Base-by-base conservation (phyloP, 1,140 invertebrate species). In the Asbolus verrucosus region DNA sequence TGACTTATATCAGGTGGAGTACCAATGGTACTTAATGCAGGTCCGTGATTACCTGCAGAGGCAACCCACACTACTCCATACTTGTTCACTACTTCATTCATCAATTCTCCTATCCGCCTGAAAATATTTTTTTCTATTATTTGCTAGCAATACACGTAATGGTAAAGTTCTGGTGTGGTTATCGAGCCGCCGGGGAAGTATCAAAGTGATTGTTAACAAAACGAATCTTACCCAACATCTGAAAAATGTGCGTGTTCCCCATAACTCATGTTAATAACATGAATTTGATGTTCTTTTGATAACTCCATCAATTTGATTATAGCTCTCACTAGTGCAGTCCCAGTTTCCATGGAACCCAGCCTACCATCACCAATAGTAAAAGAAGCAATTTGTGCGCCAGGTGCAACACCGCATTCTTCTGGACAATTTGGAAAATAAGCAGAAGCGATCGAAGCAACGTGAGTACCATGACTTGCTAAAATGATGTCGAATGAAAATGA, bases 221-320 rank as follows among this genome's bases (percentile, higher is more conserved):
- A 13, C 19, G 15, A 24, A 62, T 79, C 84, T 84, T 84, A 95
- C 93, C 97, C 95, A n/a, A 90, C 83, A 82, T 95, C 91, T 1
- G 90, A 88, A 91, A 94, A 97, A 83, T 96, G 91, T 9, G 93
- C 87, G 76, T 94, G 92, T 84, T 99, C 98, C 14, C 97, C 97
- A 79, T 98, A 99, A 78, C 96, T 98, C 93, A 98, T 98, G 82
- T 99, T 99, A 61, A 99, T 94, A 0, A 98, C 89, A 80, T 98
- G 92, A 71, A 95, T 84, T 70, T 87, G 84, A 50, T 80, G 85
- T n/a, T 82, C 82, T 41, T 84, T 78, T 65, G 83, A 81, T n/a
- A 89, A 82, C 77, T 92, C 87, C 90, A 94, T 94, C 13, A 94
- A 84, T 80, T 91, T 89, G 70, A 93, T 92, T 85, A 98, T 97